phyloP scores from a whole-genome alignment of 2,888 invertebrate species.

The Ennomos fuscantarius region DNA sequence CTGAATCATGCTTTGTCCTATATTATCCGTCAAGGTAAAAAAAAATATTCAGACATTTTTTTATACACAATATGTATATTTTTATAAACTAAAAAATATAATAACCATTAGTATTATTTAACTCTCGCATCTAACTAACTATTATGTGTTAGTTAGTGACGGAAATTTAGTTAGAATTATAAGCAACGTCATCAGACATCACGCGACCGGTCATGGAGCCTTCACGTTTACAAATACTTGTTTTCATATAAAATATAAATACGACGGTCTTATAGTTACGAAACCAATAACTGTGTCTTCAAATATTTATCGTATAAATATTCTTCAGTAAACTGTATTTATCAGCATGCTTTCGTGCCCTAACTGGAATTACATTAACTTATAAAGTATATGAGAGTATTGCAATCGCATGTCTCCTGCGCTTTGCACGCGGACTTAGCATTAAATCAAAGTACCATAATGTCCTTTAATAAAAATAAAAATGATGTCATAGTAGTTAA shows the following conservation, averaged over 20 bases:
- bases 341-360: constrained; percentile 4
- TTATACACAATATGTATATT: no score
- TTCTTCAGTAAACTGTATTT: no score
- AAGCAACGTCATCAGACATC: constrained; percentile 13
- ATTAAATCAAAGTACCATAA: constrained; percentile 3
- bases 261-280: constrained; percentile 9
- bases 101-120: no score
- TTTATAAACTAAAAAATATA: no score
- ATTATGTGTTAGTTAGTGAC: not conserved
- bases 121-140: no score
- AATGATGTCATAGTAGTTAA: not conserved
- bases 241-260: constrained; percentile 9
- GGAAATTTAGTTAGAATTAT: not conserved
- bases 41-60: no score
- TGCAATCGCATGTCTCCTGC: constrained; percentile 12
- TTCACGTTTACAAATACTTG: not conserved
- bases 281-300: constrained; percentile 8
- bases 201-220: constrained; percentile 22
- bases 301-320: not conserved
- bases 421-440: constrained; percentile 2
- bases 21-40: no score
- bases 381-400: no score
- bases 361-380: no score
- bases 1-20: no score
- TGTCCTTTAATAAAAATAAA: not conserved